Evolutionary conservation across 1,140 invertebrate species (phyloP).

Genomic region (Oryctes rhinoceros): DNA sequence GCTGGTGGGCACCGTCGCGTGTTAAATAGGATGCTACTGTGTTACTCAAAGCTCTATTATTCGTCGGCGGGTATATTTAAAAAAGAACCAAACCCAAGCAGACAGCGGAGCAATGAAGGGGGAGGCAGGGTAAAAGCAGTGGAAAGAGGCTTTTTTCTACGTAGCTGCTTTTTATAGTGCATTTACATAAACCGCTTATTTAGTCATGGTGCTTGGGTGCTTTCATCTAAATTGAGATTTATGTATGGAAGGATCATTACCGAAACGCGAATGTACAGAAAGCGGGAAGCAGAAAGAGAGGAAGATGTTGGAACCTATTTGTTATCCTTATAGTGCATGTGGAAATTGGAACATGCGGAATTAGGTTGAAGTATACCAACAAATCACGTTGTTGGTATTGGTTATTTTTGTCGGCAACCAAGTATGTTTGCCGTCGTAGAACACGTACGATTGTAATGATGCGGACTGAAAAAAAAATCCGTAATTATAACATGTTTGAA

Average conservation of each 20-base stretch:
- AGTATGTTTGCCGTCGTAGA: too few relatives aligned
- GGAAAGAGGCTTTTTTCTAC: not conserved
- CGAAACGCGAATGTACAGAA: not conserved
- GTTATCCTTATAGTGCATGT: too few relatives aligned
- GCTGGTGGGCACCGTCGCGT: slow-evolving; percentile 3
- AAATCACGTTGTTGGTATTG: too few relatives aligned
- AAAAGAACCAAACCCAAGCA: not conserved
- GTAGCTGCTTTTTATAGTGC: slow-evolving; percentile 12
- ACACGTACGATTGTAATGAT: too few relatives aligned
- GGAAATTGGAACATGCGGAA: too few relatives aligned
- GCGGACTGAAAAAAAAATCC: too few relatives aligned
- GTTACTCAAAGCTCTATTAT: not conserved
- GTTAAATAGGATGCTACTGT: not conserved
- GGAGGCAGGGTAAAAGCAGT: not conserved
- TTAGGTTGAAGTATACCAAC: too few relatives aligned
- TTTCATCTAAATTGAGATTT: slow-evolving; percentile 22
- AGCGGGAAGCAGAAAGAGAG: not conserved
- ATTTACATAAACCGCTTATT: slow-evolving; percentile 22
- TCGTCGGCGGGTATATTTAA: not conserved
- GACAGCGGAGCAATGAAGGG: not conserved
- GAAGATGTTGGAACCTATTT: not conserved
- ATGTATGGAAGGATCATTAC: slow-evolving; percentile 19
- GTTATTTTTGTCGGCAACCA: too few relatives aligned
- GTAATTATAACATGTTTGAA: too few relatives aligned
- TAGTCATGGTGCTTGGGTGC: slow-evolving; percentile 20